Conservation (phyloP, 2,797 vertebrate genomes). For the Thamnophis elegans region DNA sequence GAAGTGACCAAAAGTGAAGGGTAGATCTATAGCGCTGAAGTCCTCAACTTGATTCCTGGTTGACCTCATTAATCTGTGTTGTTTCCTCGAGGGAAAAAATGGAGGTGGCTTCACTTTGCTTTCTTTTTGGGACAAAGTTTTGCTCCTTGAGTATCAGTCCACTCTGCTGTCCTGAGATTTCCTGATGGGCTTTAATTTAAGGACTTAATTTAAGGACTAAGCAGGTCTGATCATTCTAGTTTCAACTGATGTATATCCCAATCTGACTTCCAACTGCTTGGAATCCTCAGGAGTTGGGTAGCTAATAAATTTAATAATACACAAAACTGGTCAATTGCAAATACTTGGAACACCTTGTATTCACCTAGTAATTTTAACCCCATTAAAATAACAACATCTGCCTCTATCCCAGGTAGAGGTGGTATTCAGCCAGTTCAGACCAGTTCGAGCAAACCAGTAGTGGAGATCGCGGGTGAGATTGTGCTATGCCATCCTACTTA, state of each 20-base stretch:
- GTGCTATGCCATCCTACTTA: too few species aligned
- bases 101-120: neutral
- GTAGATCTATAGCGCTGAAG: neutral
- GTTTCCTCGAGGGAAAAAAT: neutral
- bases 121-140: neutral
- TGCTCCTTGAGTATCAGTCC: neutral
- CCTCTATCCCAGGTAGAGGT: too few species aligned
- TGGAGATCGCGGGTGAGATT: too few species aligned
- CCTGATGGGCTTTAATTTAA: neutral
- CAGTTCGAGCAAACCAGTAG: too few species aligned
- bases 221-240: neutral
- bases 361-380: too few species aligned
- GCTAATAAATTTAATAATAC: neutral
- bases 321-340: too few species aligned
- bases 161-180: neutral
- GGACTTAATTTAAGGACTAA: neutral
- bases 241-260: neutral
- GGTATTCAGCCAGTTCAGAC: too few species aligned
- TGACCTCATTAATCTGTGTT: neutral
- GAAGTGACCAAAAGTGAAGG: neutral
- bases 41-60: neutral
- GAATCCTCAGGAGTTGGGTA: neutral
- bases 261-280: neutral
- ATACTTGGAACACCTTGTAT: too few species aligned
- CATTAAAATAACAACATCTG: too few species aligned